Conservation (phyloP, 35 echinoderm and acorn worm genomes). For the Holothuria glaberrima region DNA sequence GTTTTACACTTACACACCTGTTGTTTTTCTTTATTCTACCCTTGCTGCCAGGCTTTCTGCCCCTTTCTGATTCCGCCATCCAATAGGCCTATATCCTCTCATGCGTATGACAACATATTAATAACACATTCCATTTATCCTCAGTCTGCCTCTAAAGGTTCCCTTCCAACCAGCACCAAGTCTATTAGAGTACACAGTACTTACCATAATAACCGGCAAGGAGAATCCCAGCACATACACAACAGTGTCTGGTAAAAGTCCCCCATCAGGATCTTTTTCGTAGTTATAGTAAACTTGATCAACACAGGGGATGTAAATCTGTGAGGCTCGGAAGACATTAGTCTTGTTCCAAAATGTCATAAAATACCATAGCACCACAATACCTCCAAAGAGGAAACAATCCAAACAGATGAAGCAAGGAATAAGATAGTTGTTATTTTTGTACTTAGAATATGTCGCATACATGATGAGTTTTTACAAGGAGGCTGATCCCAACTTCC, state of each 20-base stretch:
- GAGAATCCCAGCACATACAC: constrained; percentile 28
- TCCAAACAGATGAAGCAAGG: constrained; percentile 31
- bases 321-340: not conserved
- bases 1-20: too few relatives aligned
- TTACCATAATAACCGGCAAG: constrained; percentile 49
- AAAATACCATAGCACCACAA: constrained; percentile 47
- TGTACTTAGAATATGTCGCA: not conserved
- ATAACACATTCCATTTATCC: too few relatives aligned
- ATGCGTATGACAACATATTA: too few relatives aligned
- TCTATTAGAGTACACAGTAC: too few relatives aligned
- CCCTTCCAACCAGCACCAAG: too few relatives aligned
- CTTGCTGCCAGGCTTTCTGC: too few relatives aligned
- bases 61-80: too few relatives aligned
- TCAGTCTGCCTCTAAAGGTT: too few relatives aligned
- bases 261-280: not conserved
- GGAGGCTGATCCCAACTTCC: too few relatives aligned
- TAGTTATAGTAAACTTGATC: constrained; percentile 43
- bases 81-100: too few relatives aligned
- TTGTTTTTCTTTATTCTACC: too few relatives aligned
- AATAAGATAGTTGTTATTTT: constrained; percentile 49
- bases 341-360: constrained; percentile 37
- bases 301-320: not conserved
- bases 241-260: constrained; percentile 28
- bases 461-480: too few relatives aligned
- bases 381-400: constrained; percentile 15